A percentile compares a stretch with the other conserved stretches of the same genome.
Conservation (phyloP, 2,888 invertebrate species). For the Blera fallax region DNA sequence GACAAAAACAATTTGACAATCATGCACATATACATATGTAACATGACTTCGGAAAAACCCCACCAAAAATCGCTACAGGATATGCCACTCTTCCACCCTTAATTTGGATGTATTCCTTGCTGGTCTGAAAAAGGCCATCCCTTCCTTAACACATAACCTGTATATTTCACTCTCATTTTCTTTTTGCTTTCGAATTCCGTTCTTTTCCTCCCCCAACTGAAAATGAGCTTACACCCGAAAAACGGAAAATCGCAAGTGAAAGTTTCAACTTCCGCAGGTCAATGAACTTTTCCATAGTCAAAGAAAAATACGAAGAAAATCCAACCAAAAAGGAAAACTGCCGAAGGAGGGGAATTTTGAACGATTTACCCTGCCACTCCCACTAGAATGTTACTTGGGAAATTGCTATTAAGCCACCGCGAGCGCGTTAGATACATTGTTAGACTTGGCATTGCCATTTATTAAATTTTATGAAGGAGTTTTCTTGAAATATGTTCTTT, state of each 20-base stretch:
- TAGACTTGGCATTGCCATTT: conserved; percentile 5
- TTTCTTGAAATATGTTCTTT: background rate
- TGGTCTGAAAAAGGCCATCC: conserved; percentile 7
- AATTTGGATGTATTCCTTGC: background rate
- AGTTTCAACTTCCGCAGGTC: conserved; percentile 34
- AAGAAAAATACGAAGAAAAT: conserved; percentile 32
- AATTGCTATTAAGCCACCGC: conserved; percentile 17
- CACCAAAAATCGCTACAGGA: background rate
- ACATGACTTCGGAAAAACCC: conserved; percentile 6
- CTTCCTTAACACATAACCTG: conserved; percentile 23
- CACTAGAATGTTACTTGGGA: conserved; percentile 56
- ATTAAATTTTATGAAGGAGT: conserved; percentile 15
- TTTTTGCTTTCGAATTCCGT: conserved; percentile 5
- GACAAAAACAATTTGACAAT: conserved; percentile 1
- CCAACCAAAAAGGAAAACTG: background rate
- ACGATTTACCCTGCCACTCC: conserved; percentile 50
- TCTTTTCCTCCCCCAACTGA: conserved; percentile 43
- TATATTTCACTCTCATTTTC: conserved; percentile 17
- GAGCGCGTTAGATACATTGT: conserved; percentile 8
- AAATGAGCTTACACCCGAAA: conserved; percentile 32
- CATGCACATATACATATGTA: conserved; percentile 3
- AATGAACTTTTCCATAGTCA: conserved; percentile 47
- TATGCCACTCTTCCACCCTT: background rate
- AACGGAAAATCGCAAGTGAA: conserved; percentile 47
- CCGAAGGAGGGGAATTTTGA: conserved; percentile 12